Evolutionary conservation across 2,797 vertebrate genomes (phyloP).

Genomic region (Cottoperca gobio): DNA sequence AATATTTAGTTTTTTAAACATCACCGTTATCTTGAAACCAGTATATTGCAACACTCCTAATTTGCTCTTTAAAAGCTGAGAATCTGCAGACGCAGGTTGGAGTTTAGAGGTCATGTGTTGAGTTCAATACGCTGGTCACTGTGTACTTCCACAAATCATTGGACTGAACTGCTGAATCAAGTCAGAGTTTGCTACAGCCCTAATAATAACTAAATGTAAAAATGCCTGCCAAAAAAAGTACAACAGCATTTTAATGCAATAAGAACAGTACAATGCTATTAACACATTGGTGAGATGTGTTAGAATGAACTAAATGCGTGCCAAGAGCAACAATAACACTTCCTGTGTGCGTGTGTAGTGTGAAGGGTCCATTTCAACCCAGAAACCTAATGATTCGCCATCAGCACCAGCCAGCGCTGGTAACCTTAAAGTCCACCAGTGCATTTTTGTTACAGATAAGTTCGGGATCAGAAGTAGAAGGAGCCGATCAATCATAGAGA

Average conservation of each 20-base stretch:
- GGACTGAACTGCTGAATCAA: constrained; percentile 19
- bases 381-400: constrained; percentile 14
- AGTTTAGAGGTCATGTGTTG: background rate
- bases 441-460: constrained; percentile 5
- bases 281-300: constrained; percentile 70
- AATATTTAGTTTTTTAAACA: no score
- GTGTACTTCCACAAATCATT: background rate
- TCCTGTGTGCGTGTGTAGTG: constrained; percentile 23
- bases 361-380: constrained; percentile 41
- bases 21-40: no score
- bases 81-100: background rate
- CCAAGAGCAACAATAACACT: constrained; percentile 61
- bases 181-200: constrained; percentile 15
- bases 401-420: constrained; percentile 16
- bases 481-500: constrained; percentile 29
- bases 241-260: constrained; percentile 60
- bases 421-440: constrained; percentile 21
- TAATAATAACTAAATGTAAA: constrained; percentile 59
- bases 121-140: background rate
- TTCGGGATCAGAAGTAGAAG: constrained; percentile 34
- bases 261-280: constrained; percentile 54
- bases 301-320: constrained; percentile 64
- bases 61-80: background rate
- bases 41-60: no score
- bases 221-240: constrained; percentile 62